Evolutionary conservation across 2,797 vertebrate species (phyloP).

Genomic region (Cuculus canorus): DNA sequence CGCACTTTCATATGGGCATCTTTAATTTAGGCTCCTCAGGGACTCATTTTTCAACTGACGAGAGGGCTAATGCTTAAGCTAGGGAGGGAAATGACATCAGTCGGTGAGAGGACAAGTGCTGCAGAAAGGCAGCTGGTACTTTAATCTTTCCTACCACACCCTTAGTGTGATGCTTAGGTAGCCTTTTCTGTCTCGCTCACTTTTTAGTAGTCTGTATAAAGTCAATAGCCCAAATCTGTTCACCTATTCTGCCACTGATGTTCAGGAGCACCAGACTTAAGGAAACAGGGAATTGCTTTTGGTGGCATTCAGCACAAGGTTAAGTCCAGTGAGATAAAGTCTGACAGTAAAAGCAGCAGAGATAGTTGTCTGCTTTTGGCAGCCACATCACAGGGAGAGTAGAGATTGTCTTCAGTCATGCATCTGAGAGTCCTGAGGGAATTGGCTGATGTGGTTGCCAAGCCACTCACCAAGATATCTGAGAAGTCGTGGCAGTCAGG

Average conservation of each 20-base stretch:
- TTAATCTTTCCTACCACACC: neutral
- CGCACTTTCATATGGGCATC: neutral
- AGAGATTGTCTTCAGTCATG: neutral
- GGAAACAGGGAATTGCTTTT: neutral
- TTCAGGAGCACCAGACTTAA: neutral
- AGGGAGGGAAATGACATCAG: neutral
- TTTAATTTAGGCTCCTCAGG: conserved; percentile 51
- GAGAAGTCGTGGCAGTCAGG: too few species aligned
- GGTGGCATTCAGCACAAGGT: neutral
- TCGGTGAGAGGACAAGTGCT: neutral
- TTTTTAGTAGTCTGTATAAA: neutral
- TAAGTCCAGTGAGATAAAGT: neutral
- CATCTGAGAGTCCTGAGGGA: too few species aligned
- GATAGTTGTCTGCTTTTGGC: neutral
- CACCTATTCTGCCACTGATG: neutral
- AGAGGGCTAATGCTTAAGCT: neutral
- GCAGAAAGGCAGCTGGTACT: neutral
- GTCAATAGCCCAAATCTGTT: neutral
- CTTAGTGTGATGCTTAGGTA: neutral
- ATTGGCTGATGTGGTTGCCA: too few species aligned
- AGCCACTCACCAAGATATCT: too few species aligned
- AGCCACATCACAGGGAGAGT: neutral
- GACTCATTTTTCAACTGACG: conserved; percentile 8
- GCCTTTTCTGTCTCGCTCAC: neutral
- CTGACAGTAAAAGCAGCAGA: neutral